A percentile compares a stretch with the other conserved stretches of the same genome.
Conservation (phyloP, 2,797 vertebrate species). For the Leucoraja ocellata region DNA sequence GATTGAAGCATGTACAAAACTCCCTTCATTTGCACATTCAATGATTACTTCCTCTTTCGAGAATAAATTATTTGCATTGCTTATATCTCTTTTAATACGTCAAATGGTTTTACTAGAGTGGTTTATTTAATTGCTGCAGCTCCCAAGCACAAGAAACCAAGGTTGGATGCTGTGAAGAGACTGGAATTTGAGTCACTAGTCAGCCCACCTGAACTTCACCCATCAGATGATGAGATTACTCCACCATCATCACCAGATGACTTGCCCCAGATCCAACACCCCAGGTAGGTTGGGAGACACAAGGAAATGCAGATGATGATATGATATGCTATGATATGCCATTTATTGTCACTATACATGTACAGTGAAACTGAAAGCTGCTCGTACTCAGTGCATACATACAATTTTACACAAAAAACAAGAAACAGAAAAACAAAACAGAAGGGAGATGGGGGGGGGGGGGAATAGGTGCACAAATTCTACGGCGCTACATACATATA, state of each 20-base stretch:
- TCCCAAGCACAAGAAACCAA: slow-evolving; percentile 63
- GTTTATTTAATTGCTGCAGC: slow-evolving; percentile 51
- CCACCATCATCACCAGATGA: slow-evolving; percentile 62
- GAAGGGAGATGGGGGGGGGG: no score
- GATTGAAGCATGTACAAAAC: not conserved
- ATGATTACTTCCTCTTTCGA: not conserved
- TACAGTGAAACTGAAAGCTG: no score
- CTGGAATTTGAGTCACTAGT: slow-evolving; percentile 56
- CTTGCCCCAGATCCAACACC: slow-evolving; percentile 40
- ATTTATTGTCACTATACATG: no score
- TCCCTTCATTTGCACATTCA: not conserved
- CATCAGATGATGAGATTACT: slow-evolving; percentile 51
- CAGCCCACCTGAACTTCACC: not conserved
- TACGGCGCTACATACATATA: no score
- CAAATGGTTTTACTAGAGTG: no score
- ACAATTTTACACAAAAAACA: no score
- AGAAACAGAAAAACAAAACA: no score
- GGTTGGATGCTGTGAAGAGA: slow-evolving; percentile 68
- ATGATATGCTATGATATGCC: no score
- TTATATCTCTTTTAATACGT: not conserved
- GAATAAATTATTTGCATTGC: not conserved
- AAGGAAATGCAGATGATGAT: no score
- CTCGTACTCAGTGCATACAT: no score
- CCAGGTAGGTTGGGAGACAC: slow-evolving; percentile 53
- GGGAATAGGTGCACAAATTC: no score